Conservation (phyloP, 2,797 vertebrate species). For the Hybognathus amarus region DNA sequence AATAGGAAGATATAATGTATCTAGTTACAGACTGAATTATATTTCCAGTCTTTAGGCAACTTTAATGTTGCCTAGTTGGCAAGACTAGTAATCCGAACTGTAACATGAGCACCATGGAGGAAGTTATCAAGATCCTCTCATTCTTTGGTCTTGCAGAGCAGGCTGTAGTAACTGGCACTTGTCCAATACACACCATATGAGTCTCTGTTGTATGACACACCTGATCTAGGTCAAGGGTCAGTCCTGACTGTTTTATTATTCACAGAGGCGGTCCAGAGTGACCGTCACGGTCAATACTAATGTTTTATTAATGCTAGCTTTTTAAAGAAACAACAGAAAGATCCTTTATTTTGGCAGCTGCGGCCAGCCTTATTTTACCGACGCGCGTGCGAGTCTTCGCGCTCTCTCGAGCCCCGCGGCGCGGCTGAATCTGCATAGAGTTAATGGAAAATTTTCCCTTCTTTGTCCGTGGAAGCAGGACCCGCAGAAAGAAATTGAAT, state of each 20-base stretch:
- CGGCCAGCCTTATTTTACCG: slow-evolving; percentile 63
- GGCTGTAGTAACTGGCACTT: slow-evolving; percentile 23
- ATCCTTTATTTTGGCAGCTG: slow-evolving; percentile 81
- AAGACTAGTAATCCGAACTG: slow-evolving; percentile 19
- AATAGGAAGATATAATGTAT: background rate
- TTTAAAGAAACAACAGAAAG: slow-evolving; percentile 73
- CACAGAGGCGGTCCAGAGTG: slow-evolving; percentile 65
- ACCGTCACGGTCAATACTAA: slow-evolving; percentile 77
- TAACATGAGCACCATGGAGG: slow-evolving; percentile 19
- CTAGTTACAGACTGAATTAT: slow-evolving; percentile 12
- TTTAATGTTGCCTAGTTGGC: slow-evolving; percentile 8
- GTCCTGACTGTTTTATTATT: slow-evolving; percentile 69
- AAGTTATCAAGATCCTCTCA: slow-evolving; percentile 29
- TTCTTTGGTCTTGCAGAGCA: slow-evolving; percentile 29
- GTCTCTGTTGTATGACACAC: slow-evolving; percentile 52
- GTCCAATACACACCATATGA: slow-evolving; percentile 23
- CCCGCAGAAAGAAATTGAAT: slow-evolving; percentile 70
- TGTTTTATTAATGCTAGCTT: slow-evolving; percentile 83
- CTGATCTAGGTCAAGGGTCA: slow-evolving; percentile 56
- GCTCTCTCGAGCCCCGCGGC: slow-evolving; percentile 68
- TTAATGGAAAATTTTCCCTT: slow-evolving; percentile 78
- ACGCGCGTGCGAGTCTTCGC: slow-evolving; percentile 59
- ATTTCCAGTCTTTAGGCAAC: slow-evolving; percentile 37
- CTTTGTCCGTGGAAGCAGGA: slow-evolving; percentile 64
- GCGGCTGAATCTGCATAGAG: slow-evolving; percentile 76